Percentiles rank a stretch among this genome's conserved stretches.
phyloP scores from a whole-genome alignment of 2,888 invertebrate species.

The Drosophila affinis region DNA sequence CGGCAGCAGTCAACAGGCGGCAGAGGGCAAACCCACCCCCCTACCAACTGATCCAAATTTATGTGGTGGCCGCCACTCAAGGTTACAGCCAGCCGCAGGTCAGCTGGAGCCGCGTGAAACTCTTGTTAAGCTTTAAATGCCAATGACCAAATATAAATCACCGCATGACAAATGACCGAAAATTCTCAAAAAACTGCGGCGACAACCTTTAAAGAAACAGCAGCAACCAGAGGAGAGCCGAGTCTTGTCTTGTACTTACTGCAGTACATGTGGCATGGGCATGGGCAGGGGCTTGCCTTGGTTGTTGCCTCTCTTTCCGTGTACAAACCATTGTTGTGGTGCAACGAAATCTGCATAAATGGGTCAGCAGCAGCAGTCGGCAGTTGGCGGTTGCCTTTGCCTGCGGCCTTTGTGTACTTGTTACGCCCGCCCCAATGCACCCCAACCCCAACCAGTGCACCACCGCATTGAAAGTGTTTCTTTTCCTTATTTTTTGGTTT shows the following conservation, averaged over 20 bases:
- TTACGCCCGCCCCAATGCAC: slow-evolving; percentile 49
- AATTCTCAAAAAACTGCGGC: slow-evolving; percentile 48
- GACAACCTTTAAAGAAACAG: slow-evolving; percentile 45
- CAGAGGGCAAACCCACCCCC: too few species aligned
- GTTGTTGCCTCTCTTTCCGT: slow-evolving; percentile 21
- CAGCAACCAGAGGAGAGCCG: slow-evolving; percentile 3
- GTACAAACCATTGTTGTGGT: slow-evolving; percentile 67
- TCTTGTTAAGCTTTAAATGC: slow-evolving; percentile 75
- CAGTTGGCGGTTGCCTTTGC: slow-evolving; percentile 38
- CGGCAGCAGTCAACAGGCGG: slow-evolving; percentile 2
- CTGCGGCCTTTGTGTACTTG: slow-evolving; percentile 70
- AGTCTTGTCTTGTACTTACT: slow-evolving; percentile 56
- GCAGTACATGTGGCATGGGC: slow-evolving; percentile 34
- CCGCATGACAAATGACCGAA: slow-evolving; percentile 73
- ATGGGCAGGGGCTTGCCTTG: slow-evolving; percentile 5
- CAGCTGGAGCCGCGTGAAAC: slow-evolving; percentile 71
- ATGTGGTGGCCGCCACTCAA: slow-evolving; percentile 49
- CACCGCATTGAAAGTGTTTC: slow-evolving; percentile 49
- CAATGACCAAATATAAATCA: slow-evolving; percentile 77
- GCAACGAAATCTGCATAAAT: slow-evolving; percentile 72
- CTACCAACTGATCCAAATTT: slow-evolving; percentile 9
- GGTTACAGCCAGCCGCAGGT: slow-evolving; percentile 68
- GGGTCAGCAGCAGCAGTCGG: slow-evolving; percentile 65
- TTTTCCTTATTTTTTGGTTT: background rate
- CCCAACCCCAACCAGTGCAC: background rate